A percentile compares a stretch with the other conserved stretches of the same genome.
These are phyloP conservation scores for Zaprionus taronus DNA, from an alignment of 1,140 invertebrate genomes.

Conservation along the genomic window DNA sequence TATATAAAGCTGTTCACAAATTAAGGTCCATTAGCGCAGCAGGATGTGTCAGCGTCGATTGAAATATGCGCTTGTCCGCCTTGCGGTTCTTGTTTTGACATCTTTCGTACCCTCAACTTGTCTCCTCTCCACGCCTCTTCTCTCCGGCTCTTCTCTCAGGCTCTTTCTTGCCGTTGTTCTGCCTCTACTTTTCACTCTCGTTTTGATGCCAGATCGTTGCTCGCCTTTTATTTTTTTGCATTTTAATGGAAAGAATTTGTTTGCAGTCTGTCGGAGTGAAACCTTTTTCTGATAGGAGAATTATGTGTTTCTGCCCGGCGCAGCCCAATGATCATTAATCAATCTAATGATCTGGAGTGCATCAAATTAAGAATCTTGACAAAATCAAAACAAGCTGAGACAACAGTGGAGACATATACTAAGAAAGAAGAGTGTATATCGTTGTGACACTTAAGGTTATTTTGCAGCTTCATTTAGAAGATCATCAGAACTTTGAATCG, in stretches of 20 bases:
- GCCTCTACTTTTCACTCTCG: constrained; percentile 26
- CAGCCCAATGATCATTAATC: neutral
- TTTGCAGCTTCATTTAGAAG: too few species aligned
- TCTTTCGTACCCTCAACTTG: constrained; percentile 66
- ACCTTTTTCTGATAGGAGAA: constrained; percentile 53
- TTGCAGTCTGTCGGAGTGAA: constrained; percentile 29
- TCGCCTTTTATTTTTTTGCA: constrained; percentile 57
- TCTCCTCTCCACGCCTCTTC: neutral
- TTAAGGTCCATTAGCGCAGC: constrained; percentile 83
- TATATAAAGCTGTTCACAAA: constrained; percentile 83
- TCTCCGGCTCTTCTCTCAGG: neutral
- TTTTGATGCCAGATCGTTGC: constrained; percentile 1
- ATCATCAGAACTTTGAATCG: too few species aligned
- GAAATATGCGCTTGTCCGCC: constrained; percentile 79
- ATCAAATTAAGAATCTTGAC: neutral
- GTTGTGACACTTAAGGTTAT: too few species aligned
- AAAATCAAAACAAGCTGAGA: constrained; percentile 2
- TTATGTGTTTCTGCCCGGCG: constrained; percentile 28
- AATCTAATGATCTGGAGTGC: neutral
- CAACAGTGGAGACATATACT: too few species aligned
- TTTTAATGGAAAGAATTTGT: constrained; percentile 74
- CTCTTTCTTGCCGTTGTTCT: neutral
- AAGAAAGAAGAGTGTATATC: too few species aligned
- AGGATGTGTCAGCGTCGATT: constrained; percentile 80
- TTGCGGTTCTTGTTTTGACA: constrained; percentile 81